A percentile compares a stretch with the other conserved stretches of the same genome.
phyloP scores from a whole-genome alignment of 2,113 vertebrate genomes.

The Himantopus leucocephalus region DNA sequence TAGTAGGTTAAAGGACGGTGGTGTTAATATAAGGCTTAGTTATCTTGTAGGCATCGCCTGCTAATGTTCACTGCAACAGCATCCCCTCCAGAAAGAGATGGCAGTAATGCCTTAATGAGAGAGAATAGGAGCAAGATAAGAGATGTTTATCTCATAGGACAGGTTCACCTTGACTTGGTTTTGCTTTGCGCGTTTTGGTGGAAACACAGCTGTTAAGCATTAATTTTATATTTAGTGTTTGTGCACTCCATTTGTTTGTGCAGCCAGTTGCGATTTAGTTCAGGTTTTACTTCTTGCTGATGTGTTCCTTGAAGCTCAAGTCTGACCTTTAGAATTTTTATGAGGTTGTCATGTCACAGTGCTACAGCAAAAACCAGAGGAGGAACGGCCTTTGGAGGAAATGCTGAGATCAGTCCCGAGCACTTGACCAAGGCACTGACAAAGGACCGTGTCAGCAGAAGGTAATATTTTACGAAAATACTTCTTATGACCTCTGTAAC shows the following conservation, averaged over 20 bases:
- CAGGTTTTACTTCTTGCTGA: background rate
- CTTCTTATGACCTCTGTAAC: background rate
- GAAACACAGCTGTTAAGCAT: background rate
- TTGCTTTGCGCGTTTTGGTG: background rate
- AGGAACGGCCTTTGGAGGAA: background rate
- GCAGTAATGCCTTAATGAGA: rapidly evolving
- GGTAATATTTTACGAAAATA: background rate
- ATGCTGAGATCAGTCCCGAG: background rate
- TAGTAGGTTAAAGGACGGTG: background rate
- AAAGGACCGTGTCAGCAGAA: background rate
- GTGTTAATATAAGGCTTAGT: background rate
- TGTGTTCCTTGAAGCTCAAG: background rate
- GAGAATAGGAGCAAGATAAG: background rate
- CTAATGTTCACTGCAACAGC: background rate
- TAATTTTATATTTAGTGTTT: background rate
- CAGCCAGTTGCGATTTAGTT: background rate
- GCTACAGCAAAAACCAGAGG: background rate
- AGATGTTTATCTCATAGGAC: background rate
- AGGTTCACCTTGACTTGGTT: background rate
- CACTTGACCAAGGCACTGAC: background rate
- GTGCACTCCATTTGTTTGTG: background rate
- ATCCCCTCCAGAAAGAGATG: background rate
- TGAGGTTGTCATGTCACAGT: background rate
- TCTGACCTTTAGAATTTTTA: constrained; percentile 37
- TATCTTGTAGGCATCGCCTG: background rate